These are phyloP conservation scores for Phycodurus eques DNA, from an alignment of 2,113 vertebrate genomes.

Conservation along the genomic window DNA sequence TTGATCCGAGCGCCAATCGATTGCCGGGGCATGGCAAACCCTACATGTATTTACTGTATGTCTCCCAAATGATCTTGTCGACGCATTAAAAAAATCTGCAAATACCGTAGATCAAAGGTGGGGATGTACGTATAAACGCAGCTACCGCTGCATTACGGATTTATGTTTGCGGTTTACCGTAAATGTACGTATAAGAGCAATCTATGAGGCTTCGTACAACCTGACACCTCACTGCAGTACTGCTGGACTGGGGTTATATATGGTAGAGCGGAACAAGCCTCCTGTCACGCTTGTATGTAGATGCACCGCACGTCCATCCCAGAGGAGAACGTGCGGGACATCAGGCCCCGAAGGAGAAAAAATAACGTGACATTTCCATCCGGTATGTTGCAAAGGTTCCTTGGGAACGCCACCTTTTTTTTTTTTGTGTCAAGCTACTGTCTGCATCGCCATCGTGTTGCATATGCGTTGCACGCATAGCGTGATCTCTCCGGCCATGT, in stretches of 20 bases:
- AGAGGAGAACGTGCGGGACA: slow-evolving; percentile 1
- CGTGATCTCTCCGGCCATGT: no score
- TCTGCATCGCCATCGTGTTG: background rate
- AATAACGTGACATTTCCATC: background rate
- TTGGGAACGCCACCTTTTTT: background rate
- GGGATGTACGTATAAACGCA: background rate
- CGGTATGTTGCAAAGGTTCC: background rate
- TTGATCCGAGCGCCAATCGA: background rate
- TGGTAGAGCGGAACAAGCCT: background rate
- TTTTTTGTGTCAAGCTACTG: no score
- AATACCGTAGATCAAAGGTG: background rate
- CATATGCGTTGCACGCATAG: background rate
- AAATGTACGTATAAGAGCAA: background rate
- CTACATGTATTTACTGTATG: background rate
- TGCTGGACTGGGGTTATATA: background rate
- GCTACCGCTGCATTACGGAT: background rate
- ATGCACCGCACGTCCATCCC: slow-evolving; percentile 2
- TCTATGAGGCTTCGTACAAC: background rate
- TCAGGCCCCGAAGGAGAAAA: background rate
- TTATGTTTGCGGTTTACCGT: background rate
- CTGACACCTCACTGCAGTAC: background rate
- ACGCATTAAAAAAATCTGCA: background rate
- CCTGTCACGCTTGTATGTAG: background rate
- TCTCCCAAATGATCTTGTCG: background rate
- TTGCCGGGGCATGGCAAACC: background rate